phyloP scores from a whole-genome alignment of 2,797 vertebrate genomes.

The Limosa lapponica region DNA sequence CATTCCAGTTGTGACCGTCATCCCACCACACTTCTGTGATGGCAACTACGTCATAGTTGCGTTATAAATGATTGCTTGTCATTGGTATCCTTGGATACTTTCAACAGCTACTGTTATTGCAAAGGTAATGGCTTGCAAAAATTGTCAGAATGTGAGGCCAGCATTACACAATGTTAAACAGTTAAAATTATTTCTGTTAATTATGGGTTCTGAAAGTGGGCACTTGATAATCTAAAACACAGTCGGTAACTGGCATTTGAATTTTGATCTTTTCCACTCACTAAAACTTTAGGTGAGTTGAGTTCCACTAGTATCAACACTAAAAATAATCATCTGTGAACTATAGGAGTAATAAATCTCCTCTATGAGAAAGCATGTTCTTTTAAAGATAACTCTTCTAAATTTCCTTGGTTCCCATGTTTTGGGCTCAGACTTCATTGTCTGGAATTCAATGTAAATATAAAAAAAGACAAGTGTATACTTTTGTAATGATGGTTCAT shows the following conservation, averaged over 20 bases:
- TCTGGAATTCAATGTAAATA: background rate
- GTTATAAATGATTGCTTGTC: background rate
- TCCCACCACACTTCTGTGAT: too few species aligned
- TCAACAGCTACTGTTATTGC: background rate
- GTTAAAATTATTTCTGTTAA: background rate
- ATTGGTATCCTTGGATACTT: background rate
- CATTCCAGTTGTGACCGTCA: too few species aligned
- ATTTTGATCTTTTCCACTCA: background rate
- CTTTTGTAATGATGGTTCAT: background rate
- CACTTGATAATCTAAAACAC: background rate
- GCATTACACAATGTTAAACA: background rate
- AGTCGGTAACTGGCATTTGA: background rate
- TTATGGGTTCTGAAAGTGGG: background rate
- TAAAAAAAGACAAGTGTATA: background rate
- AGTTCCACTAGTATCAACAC: background rate
- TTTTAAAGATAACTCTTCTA: background rate
- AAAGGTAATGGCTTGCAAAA: background rate
- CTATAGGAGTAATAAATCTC: background rate
- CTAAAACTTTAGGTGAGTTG: background rate
- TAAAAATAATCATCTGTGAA: background rate
- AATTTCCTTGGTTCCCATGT: background rate
- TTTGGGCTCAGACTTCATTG: background rate
- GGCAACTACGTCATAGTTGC: too few species aligned
- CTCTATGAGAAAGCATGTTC: background rate
- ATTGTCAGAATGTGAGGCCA: background rate